These are phyloP conservation scores for Prionace glauca DNA, from an alignment of 2,797 vertebrate species.

Conservation along the genomic window DNA sequence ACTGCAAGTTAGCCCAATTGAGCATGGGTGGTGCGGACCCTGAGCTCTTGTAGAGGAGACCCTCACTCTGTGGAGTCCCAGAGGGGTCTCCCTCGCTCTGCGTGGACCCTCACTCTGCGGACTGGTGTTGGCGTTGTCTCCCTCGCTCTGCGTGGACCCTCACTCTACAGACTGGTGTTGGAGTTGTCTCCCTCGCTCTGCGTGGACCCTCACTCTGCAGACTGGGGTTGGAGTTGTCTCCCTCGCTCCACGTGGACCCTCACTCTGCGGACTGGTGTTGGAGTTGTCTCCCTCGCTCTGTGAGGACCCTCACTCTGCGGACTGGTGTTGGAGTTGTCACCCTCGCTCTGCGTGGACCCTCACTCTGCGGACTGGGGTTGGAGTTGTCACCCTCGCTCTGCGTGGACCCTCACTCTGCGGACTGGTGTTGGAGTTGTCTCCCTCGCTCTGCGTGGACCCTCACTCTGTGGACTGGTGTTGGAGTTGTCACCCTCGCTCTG, in stretches of 20 bases:
- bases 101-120: not conserved
- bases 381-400: not conserved
- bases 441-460: no score
- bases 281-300: not conserved
- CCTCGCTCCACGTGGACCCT: not conserved
- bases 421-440: not conserved
- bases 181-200: not conserved
- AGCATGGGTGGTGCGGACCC: not conserved
- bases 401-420: not conserved
- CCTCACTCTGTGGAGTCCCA: slow-evolving; percentile 41
- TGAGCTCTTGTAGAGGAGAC: not conserved
- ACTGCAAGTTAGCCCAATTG: not conserved
- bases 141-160: not conserved
- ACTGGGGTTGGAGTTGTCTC: not conserved
- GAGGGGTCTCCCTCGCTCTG: not conserved
- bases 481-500: no score
- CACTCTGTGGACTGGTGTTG: no score
- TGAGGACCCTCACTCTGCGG: not conserved
- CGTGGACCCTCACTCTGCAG: not conserved
- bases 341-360: not conserved
- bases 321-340: not conserved
- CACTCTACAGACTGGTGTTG: no score
- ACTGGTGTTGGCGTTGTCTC: not conserved
- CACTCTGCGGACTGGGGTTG: not conserved
- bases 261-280: no score